Conservation (phyloP, 2,113 vertebrate genomes). For the Syngnathus scovelli region DNA sequence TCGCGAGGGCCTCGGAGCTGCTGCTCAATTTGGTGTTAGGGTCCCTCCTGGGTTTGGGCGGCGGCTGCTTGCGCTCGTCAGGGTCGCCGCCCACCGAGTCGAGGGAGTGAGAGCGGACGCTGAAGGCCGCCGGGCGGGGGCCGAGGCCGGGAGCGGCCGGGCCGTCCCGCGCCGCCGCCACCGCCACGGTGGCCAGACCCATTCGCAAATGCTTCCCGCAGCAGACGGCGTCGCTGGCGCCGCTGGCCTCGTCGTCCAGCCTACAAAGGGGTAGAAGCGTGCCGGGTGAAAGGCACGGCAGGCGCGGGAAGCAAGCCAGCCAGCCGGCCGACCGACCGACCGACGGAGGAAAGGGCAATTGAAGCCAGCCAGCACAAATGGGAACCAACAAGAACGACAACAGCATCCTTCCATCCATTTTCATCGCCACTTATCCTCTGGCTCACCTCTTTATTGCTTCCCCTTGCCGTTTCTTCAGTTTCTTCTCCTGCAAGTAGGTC, state of each 20-base stretch:
- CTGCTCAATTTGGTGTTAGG: conserved; percentile 94
- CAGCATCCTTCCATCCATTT: too few species aligned
- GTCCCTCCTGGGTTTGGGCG: conserved; percentile 92
- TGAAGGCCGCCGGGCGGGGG: conserved; percentile 66
- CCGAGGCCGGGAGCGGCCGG: conserved; percentile 72
- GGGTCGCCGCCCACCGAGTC: conserved; percentile 91
- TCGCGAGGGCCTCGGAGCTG: conserved; percentile 86
- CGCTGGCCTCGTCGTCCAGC: conserved; percentile 84
- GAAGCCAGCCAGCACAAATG: too few species aligned
- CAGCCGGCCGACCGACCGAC: too few species aligned
- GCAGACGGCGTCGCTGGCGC: conserved; percentile 79
- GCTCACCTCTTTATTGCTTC: conserved; percentile 88
- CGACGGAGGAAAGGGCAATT: too few species aligned
- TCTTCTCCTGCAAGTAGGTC: conserved; percentile 92
- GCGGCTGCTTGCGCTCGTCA: conserved; percentile 83
- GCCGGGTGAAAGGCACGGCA: too few species aligned
- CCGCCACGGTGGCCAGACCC: conserved; percentile 97
- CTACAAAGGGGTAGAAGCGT: conserved; percentile 21
- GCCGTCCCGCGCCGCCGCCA: conserved; percentile 85
- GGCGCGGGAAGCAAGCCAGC: too few species aligned
- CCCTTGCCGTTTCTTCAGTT: conserved; percentile 88
- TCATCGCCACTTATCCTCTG: too few species aligned
- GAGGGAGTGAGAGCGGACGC: conserved; percentile 92
- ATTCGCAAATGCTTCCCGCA: conserved; percentile 90
- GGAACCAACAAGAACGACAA: too few species aligned